Conservation (phyloP, 2,888 invertebrate species). For the Crocallis elinguaria region DNA sequence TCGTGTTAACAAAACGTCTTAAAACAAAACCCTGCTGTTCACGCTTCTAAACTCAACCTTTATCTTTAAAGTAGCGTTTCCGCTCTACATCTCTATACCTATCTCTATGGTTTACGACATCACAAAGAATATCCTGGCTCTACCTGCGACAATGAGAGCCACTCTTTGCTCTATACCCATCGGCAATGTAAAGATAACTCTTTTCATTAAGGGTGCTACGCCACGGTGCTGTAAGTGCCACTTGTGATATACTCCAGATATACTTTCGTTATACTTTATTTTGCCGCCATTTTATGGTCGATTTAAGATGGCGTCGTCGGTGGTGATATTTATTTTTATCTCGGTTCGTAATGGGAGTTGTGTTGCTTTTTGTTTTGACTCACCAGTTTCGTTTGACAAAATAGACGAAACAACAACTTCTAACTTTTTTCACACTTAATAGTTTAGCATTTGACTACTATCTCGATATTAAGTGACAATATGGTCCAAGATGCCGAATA, state of each 20-base stretch:
- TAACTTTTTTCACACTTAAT: no score
- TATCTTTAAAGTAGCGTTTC: conserved; percentile 24
- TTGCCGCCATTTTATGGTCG: conserved; percentile 41
- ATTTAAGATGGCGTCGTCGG: conserved; percentile 30
- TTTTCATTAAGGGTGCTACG: conserved; percentile 57
- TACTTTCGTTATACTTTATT: conserved; percentile 38
- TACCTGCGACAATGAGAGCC: conserved; percentile 47
- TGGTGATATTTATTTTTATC: conserved; percentile 11
- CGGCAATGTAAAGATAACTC: conserved; percentile 55
- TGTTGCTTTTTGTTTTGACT: not conserved
- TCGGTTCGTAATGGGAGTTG: not conserved
- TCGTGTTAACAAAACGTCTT: no score
- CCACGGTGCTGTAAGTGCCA: conserved; percentile 42
- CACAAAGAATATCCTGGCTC: conserved; percentile 32
- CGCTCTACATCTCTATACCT: conserved; percentile 5
- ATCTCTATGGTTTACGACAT: conserved; percentile 22
- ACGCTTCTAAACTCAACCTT: conserved; percentile 11
- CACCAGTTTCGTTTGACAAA: no score
- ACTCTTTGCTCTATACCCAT: conserved; percentile 28
- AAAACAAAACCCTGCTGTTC: not conserved
- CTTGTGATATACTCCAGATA: conserved; percentile 38
- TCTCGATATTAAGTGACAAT: no score
- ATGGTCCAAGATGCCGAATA: no score
- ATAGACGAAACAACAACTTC: no score
- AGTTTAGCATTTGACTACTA: no score